Conservation (phyloP, 2,888 invertebrate species). For the Diaprepes abbreviatus region DNA sequence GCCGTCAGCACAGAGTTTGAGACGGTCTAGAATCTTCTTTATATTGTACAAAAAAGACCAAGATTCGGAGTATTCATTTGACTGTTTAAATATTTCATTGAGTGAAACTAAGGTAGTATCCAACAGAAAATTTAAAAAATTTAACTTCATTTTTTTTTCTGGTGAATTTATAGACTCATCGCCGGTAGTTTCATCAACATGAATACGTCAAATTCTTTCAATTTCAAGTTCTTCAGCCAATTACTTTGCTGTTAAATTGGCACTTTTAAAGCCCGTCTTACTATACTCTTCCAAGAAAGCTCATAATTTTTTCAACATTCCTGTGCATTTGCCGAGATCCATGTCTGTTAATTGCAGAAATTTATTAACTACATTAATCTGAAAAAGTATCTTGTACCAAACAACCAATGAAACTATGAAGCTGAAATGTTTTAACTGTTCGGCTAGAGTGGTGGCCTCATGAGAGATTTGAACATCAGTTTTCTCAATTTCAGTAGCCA, state of each 20-base stretch:
- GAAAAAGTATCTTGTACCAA: slow-evolving; percentile 58
- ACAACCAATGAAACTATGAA: too few species aligned
- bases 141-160: too few species aligned
- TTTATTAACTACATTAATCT: slow-evolving; percentile 55
- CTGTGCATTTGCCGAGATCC: slow-evolving; percentile 50
- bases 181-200: slow-evolving; percentile 11
- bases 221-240: slow-evolving; percentile 56
- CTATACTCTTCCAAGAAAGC: slow-evolving; percentile 51
- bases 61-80: slow-evolving; percentile 32
- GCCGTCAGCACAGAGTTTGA: slow-evolving; percentile 19
- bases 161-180: too few species aligned
- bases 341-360: slow-evolving; percentile 49
- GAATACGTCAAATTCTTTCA: slow-evolving; percentile 53
- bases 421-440: too few species aligned
- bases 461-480: too few species aligned
- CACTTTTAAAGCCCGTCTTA: slow-evolving; percentile 52
- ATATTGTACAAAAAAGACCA: slow-evolving; percentile 37
- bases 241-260: slow-evolving; percentile 53
- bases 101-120: slow-evolving; percentile 18
- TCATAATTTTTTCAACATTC: slow-evolving; percentile 51
- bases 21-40: slow-evolving; percentile 27
- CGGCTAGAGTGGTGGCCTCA: too few species aligned
- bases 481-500: slow-evolving; percentile 39
- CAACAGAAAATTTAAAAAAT: too few species aligned
- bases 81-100: slow-evolving; percentile 36